Evolutionary conservation across 2,797 vertebrate genomes (phyloP).

Genomic region (Muraenolepis orangiensis): DNA sequence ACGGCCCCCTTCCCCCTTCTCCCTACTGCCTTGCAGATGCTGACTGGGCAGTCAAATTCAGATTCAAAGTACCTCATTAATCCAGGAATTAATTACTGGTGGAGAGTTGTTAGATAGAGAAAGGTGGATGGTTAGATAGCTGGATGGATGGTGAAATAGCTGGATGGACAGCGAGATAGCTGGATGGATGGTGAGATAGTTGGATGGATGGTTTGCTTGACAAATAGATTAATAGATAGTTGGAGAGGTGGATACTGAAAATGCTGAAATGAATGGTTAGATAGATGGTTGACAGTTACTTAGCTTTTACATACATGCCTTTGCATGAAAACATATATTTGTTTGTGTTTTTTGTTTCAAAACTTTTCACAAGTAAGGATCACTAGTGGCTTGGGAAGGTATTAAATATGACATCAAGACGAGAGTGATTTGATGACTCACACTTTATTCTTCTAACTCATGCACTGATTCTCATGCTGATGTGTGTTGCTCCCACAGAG

Average conservation of each 20-base stretch:
- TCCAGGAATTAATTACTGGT: background rate
- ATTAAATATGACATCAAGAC: background rate
- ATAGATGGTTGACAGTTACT: constrained; percentile 1
- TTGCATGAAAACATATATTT: background rate
- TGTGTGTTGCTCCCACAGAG: constrained; percentile 70
- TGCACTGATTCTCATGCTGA: background rate
- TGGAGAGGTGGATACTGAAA: background rate
- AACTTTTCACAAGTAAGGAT: background rate
- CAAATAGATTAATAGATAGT: background rate
- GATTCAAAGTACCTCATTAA: background rate
- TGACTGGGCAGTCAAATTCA: background rate
- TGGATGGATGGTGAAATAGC: background rate
- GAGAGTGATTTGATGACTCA: background rate
- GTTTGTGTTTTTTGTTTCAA: background rate
- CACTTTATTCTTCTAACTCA: background rate
- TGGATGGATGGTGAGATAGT: background rate
- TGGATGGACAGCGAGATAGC: background rate
- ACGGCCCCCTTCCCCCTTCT: too few relatives aligned
- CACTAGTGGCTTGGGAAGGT: background rate
- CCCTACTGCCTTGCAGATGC: background rate
- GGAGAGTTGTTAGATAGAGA: background rate
- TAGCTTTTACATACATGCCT: background rate
- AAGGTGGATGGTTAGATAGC: too few relatives aligned
- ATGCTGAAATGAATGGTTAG: background rate
- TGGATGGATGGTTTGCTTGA: too few relatives aligned